Conservation (phyloP, 1,140 invertebrate species). For the Trichomalopsis sarcophagae region DNA sequence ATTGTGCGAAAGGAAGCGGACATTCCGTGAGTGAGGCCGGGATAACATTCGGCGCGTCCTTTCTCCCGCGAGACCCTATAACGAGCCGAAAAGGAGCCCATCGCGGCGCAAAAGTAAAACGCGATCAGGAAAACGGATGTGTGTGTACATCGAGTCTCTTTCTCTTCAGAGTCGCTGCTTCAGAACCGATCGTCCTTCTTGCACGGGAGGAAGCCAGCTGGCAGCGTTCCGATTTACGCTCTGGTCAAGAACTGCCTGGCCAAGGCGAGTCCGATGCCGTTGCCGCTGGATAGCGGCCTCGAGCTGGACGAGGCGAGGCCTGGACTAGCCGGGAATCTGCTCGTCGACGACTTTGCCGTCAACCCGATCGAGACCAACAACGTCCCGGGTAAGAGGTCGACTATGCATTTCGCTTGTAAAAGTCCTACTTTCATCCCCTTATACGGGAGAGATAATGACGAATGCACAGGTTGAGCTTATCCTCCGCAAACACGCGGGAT, state of each 20-base stretch:
- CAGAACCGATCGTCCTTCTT: conserved; percentile 77
- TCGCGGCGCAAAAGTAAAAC: conserved; percentile 4
- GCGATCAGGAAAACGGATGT: background rate
- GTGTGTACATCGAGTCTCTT: background rate
- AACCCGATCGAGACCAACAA: conserved; percentile 36
- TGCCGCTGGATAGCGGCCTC: background rate
- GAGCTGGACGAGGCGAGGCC: background rate
- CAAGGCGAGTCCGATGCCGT: too few species aligned
- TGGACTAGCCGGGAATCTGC: background rate
- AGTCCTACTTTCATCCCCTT: background rate
- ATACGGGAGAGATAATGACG: background rate
- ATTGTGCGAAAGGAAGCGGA: background rate
- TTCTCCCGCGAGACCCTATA: background rate
- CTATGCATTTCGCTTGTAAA: background rate
- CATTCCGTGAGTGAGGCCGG: background rate
- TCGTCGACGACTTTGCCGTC: background rate
- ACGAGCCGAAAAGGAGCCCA: background rate
- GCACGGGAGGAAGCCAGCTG: conserved; percentile 77
- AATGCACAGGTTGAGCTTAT: too few species aligned
- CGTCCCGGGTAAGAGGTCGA: background rate
- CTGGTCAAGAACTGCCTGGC: conserved; percentile 73
- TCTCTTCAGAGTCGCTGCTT: conserved; percentile 71
- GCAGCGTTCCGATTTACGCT: conserved; percentile 78
- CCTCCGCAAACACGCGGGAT: too few species aligned
- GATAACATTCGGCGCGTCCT: background rate